These are phyloP conservation scores for Phalacrocorax carbo DNA, from an alignment of 2,113 vertebrate species.

Conservation along the genomic window DNA sequence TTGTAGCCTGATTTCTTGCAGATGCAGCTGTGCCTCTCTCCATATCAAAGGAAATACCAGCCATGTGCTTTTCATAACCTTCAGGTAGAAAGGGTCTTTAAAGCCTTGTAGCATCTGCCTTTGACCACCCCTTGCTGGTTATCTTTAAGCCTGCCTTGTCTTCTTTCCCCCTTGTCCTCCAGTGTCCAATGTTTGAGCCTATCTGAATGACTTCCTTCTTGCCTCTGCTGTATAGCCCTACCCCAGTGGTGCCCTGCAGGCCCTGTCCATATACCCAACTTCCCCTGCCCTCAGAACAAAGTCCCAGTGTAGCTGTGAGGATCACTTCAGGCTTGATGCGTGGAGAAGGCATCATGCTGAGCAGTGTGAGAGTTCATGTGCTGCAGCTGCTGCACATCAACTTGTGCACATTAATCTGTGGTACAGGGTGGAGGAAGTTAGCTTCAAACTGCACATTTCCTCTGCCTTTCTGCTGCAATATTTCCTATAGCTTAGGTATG, in stretches of 20 bases:
- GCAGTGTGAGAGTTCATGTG: accelerated
- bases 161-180: neutral
- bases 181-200: neutral
- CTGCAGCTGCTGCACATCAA: neutral
- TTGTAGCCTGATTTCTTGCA: neutral
- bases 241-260: neutral
- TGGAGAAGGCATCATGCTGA: neutral
- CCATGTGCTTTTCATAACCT: neutral
- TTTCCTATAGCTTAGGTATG: neutral
- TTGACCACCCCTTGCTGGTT: neutral
- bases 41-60: neutral
- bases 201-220: neutral
- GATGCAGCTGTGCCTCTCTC: neutral
- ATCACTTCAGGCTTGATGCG: neutral
- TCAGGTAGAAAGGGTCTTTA: neutral
- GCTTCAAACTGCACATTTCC: neutral
- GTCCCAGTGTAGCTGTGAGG: neutral
- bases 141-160: neutral
- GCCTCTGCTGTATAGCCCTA: neutral
- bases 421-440: neutral
- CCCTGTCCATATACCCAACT: neutral
- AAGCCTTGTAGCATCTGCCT: neutral
- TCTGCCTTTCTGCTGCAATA: neutral
- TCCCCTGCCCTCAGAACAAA: neutral
- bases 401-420: neutral